Conservation (phyloP, 2,113 vertebrate species). For the Myocastor coypus region DNA sequence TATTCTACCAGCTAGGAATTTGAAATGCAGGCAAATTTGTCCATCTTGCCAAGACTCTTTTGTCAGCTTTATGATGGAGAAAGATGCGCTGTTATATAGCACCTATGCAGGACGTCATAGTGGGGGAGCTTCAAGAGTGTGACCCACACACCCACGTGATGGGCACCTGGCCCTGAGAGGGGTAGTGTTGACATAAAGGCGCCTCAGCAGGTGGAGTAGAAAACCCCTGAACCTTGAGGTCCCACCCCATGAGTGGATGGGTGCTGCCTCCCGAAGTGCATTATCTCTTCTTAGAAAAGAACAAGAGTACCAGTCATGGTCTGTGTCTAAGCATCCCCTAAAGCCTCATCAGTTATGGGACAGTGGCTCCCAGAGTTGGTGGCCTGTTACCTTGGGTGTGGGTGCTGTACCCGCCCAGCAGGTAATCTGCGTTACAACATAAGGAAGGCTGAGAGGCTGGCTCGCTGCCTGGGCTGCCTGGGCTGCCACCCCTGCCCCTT, state of each 20-base stretch:
- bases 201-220: not conserved
- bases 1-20: not conserved
- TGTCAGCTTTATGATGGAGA: not conserved
- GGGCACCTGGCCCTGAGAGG: not conserved
- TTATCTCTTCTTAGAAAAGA: not conserved
- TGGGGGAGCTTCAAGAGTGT: not conserved
- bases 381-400: too few relatives aligned
- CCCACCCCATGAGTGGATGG: rapidly evolving
- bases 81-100: not conserved
- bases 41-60: not conserved
- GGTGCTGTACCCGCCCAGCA: too few relatives aligned
- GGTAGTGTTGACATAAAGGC: not conserved
- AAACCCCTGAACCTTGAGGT: not conserved
- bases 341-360: too few relatives aligned
- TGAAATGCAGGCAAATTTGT: not conserved
- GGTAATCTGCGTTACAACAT: too few relatives aligned
- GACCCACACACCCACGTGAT: not conserved
- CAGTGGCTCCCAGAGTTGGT: too few relatives aligned
- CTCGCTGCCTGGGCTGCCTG: too few relatives aligned
- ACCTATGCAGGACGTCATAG: not conserved
- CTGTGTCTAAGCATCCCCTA: too few relatives aligned
- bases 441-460: too few relatives aligned
- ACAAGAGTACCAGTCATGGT: not conserved
- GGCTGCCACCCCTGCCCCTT: too few relatives aligned
- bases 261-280: not conserved